These are phyloP conservation scores for Apamea sordens DNA, from an alignment of 2,888 invertebrate species.

Conservation along the genomic window DNA sequence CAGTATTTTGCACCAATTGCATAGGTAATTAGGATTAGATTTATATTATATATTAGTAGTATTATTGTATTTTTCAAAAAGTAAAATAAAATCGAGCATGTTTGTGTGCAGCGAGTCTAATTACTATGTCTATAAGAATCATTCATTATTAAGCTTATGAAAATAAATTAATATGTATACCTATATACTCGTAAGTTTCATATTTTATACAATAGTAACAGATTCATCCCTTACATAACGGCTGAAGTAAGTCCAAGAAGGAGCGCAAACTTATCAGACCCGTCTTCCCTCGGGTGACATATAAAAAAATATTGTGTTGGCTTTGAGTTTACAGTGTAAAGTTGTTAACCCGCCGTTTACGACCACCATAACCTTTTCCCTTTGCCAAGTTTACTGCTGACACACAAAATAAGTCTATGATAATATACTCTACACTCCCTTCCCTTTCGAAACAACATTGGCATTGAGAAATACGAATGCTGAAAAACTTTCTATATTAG, in stretches of 20 bases:
- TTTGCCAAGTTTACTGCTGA: conserved; percentile 54
- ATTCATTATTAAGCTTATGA: background rate
- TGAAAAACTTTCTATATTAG: conserved; percentile 25
- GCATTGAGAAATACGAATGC: conserved; percentile 28
- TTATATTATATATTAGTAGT: no score
- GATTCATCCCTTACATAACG: conserved; percentile 11
- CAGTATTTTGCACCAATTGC: background rate
- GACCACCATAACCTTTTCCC: conserved; percentile 60
- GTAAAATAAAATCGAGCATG: no score
- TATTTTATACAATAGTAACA: conserved; percentile 25
- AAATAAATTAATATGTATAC: background rate
- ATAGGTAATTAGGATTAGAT: background rate
- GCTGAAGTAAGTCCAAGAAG: conserved; percentile 30
- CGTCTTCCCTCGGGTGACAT: conserved; percentile 20
- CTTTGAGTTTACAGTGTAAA: conserved; percentile 63
- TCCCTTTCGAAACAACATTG: conserved; percentile 14
- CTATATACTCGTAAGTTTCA: background rate
- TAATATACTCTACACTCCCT: conserved; percentile 23
- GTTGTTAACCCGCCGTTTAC: conserved; percentile 61
- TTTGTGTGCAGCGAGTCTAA: no score
- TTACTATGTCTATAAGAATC: no score
- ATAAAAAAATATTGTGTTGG: conserved; percentile 54
- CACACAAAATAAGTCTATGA: conserved; percentile 49
- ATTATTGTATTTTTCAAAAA: no score
- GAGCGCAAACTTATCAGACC: conserved; percentile 34